These are phyloP conservation scores for Drosophila conformis DNA, from an alignment of 2,888 invertebrate genomes.

Conservation along the genomic window DNA sequence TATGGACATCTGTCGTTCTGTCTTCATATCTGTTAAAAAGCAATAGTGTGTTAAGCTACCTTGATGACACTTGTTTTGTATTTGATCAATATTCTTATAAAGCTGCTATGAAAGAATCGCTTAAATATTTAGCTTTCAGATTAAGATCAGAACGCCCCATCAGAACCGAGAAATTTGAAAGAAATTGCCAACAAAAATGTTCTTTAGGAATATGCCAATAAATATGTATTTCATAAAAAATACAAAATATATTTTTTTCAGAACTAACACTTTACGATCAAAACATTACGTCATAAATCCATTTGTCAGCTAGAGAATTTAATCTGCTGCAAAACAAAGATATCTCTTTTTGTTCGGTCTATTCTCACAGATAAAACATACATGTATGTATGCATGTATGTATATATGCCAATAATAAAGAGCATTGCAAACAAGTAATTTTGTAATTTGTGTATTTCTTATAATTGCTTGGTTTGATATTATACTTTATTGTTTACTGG, in stretches of 20 bases:
- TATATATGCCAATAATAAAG: not conserved
- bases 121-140: not conserved
- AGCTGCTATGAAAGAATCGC: not conserved
- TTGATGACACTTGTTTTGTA: not conserved
- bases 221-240: not conserved
- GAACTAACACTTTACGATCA: not conserved
- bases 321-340: not conserved
- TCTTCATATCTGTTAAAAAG: not conserved
- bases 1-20: not conserved
- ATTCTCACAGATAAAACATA: not conserved
- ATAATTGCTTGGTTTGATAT: conserved; percentile 11
- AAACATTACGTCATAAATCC: not conserved
- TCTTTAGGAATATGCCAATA: not conserved
- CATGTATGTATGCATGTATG: not conserved
- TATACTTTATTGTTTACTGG: conserved; percentile 12
- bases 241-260: not conserved
- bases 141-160: not conserved
- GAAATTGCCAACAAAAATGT: not conserved
- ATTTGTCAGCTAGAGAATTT: not conserved
- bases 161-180: not conserved
- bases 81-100: not conserved
- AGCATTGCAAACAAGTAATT: not conserved
- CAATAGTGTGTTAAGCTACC: not conserved
- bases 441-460: not conserved
- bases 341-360: not conserved